Conservation (phyloP, 2,888 invertebrate species). For the Drosophila pseudotakahashii region DNA sequence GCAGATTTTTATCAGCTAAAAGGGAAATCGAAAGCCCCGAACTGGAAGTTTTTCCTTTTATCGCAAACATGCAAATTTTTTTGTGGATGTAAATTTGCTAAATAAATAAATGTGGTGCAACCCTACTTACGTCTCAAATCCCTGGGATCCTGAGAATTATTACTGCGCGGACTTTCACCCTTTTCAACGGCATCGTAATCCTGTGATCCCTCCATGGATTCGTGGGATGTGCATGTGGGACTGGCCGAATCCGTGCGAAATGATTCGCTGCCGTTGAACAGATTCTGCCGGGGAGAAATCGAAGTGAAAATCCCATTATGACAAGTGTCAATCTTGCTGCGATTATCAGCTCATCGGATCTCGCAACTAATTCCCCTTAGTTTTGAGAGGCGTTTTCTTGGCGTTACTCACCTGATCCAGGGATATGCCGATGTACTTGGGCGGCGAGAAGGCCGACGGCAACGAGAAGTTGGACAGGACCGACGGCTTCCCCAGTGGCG, state of each 20-base stretch:
- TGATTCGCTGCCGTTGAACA: conserved; percentile 84
- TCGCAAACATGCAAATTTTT: conserved; percentile 57
- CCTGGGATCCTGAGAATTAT: conserved; percentile 84
- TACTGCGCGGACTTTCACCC: conserved; percentile 85
- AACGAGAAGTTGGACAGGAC: conserved; percentile 88
- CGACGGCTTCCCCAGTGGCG: conserved; percentile 85
- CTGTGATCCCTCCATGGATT: conserved; percentile 86
- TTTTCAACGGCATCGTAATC: conserved; percentile 86
- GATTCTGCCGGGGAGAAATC: conserved; percentile 73
- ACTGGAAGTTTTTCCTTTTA: conserved; percentile 28
- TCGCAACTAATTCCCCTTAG: not conserved
- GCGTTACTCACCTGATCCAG: conserved; percentile 83
- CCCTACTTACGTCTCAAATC: conserved; percentile 87
- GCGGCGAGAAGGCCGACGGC: conserved; percentile 89
- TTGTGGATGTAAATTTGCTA: conserved; percentile 64
- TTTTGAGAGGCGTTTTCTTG: too few relatives aligned
- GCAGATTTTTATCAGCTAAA: conserved; percentile 72
- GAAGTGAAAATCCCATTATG: conserved; percentile 56
- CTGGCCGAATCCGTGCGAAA: conserved; percentile 87
- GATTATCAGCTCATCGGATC: conserved; percentile 37
- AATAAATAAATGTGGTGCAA: conserved; percentile 50
- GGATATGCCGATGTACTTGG: conserved; percentile 87
- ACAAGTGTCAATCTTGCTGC: conserved; percentile 67
- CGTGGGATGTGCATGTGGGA: conserved; percentile 87
- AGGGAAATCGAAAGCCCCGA: conserved; percentile 37